Conservation (phyloP, 2,888 invertebrate species). For the Dryococelus australis region DNA sequence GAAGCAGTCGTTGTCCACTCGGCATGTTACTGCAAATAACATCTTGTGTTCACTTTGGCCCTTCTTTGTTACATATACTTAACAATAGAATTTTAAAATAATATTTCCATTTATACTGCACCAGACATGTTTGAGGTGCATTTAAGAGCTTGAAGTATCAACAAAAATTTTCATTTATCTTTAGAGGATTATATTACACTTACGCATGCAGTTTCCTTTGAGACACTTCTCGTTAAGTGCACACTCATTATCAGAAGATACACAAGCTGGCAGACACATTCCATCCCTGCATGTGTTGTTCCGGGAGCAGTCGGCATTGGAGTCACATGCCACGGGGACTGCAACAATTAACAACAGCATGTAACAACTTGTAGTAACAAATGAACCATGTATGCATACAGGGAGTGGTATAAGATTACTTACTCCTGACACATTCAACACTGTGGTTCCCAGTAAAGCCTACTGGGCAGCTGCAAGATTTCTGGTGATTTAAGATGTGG, state of each 20-base stretch:
- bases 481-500: constrained; percentile 72
- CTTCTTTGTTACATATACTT: too few relatives aligned
- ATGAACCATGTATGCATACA: background rate
- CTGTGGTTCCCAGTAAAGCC: constrained; percentile 87
- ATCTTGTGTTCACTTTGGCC: background rate
- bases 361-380: background rate
- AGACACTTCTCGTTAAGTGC: constrained; percentile 91
- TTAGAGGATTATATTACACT: constrained; percentile 56
- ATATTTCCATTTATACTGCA: too few relatives aligned
- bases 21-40: constrained; percentile 74
- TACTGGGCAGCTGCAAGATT: constrained; percentile 82
- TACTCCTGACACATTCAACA: constrained; percentile 84
- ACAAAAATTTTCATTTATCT: too few relatives aligned
- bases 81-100: too few relatives aligned
- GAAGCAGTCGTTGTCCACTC: constrained; percentile 92
- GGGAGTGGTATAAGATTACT: constrained; percentile 54
- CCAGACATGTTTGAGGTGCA: too few relatives aligned
- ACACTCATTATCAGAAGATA: constrained; percentile 78
- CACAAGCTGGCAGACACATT: constrained; percentile 81
- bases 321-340: constrained; percentile 81
- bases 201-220: constrained; percentile 79
- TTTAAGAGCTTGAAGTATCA: too few relatives aligned
- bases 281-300: constrained; percentile 80
- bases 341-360: constrained; percentile 50
- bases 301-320: constrained; percentile 73